Base-by-base conservation (phyloP, 2,888 invertebrate species). In the Limnephilus auricula region DNA sequence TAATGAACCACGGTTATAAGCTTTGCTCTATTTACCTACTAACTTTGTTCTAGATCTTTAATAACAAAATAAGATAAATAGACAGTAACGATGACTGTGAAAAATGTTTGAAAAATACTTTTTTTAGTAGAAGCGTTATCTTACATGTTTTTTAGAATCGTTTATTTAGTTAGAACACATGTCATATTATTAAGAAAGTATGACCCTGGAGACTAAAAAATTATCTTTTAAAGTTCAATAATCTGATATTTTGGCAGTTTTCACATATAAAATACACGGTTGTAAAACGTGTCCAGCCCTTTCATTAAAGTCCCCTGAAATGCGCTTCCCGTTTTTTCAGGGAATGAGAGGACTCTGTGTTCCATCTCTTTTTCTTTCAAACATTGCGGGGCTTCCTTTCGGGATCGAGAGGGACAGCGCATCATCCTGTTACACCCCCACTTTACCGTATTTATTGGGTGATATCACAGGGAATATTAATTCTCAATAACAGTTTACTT, bases 301-400 rank as follows among this genome's bases (percentile, higher is more conserved):
- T 18, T 37, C 37, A 31, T 31, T 86, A 2, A 18, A 31, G 13
- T 30, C 18, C 50, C 45, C 86, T 86, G 86, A 30, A 45, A 50
- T 50, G 31, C 15, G 32, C 86, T 86, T 86, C 45, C 86, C 18
- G 65, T 50, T 65, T 45, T 86, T 86, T 40, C 45, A 9, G 30
- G 65, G 31, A 50, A 31, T 45, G 86, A n/a, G 45, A 50, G 65
- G 31, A 50, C 45, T 86, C 86, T 50, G 50, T 31, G 15, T 18
- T 86, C 86, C 50, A 50, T 86, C 86, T 86, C 86, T 86, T 86
- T 86, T 86, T 86, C 30, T n/a, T 50, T 50, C 86, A 65, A 65
- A 86, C 30, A 50, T 31, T 15, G 18, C 50, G 15, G 18, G 50
- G 18, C 31, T 45, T 31, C 18, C 45, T 45, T 45, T 30, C 45